Evolutionary conservation across 1,140 invertebrate genomes (phyloP), one percentile per base, ranked within the genome.

Genomic region (Metaphire vulgaris): DNA sequence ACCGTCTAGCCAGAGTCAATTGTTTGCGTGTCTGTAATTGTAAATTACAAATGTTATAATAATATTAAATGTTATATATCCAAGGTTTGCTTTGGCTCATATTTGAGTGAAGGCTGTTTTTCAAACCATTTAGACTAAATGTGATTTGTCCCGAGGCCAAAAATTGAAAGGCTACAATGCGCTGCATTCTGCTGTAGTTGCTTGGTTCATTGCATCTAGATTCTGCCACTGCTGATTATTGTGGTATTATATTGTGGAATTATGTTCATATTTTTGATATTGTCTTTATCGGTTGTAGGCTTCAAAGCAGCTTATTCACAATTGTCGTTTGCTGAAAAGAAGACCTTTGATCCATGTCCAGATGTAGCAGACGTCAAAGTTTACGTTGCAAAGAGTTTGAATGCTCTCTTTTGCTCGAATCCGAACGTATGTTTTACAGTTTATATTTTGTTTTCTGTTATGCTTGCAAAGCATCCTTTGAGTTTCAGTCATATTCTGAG

Each of bases 301-400:
- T 97, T 95, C 86, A 94, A 97, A 87, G 92, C 92, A 28, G 90
- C 92, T 67, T 98, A 94, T 84, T 92, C 92, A 16, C 92, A 96
- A 83, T 88, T 98, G 0, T 88, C 91, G 16, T 96, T 92, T 88
- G 95, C 94, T 0, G 91, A 90, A 69, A 91, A 90, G 83, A 87
- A 88, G 33, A 88, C 90, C 79, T 87, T 89, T 77, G 94, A 97
- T 88, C 91, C 92, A 28, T 81, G 89, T 89, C 74, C 87, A 86
- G 86, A 88, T 87, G 77, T 93, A 32, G 82, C 88, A 0, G 92
- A 94, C 83, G 89, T 91, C 0, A 89, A 91, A 81, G 85, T 91
- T 16, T 89, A 91, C 82, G 86, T 95, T 2, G 92, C 90, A 0
- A 90, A 92, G 87, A 89, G 89, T 67, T 86, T 95, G 14, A 88